These are phyloP conservation scores for Platorchestia sp. DNA, from an alignment of 1,140 invertebrate species.

Conservation along the genomic window DNA sequence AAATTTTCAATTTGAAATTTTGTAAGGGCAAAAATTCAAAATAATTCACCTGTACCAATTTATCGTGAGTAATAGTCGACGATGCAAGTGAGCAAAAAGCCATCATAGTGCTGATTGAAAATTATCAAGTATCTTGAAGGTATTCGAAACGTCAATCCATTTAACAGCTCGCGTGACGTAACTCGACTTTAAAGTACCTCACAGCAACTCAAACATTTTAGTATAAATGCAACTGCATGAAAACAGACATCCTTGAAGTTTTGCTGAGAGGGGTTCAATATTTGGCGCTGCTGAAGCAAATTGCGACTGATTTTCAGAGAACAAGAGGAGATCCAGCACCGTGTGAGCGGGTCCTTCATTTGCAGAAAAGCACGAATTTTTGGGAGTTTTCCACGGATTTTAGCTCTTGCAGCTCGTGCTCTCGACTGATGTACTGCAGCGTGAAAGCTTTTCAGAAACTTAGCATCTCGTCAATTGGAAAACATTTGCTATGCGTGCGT, in stretches of 20 bases:
- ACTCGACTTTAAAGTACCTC: neutral
- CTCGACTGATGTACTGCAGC: neutral
- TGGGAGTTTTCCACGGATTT: constrained; percentile 6
- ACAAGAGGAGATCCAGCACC: neutral
- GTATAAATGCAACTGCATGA: neutral
- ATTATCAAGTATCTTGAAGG: too few species aligned
- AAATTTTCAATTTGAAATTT: too few species aligned
- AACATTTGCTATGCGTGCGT: neutral
- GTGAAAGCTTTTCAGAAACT: neutral
- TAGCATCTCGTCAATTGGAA: neutral
- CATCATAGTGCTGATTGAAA: too few species aligned
- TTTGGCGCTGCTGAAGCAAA: neutral
- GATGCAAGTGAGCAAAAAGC: too few species aligned
- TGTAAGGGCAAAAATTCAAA: too few species aligned
- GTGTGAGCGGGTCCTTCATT: constrained; percentile 7
- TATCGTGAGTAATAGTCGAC: too few species aligned
- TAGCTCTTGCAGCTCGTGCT: neutral
- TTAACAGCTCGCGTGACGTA: neutral
- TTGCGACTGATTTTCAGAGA: neutral
- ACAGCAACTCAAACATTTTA: neutral
- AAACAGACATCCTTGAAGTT: neutral
- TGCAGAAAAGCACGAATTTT: constrained; percentile 40
- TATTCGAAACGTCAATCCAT: too few species aligned
- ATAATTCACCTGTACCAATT: too few species aligned
- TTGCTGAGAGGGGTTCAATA: neutral